Percentiles rank a stretch among this genome's conserved stretches.
phyloP scores from a whole-genome alignment of 2,113 vertebrate species.

The Mandrillus leucophaeus region DNA sequence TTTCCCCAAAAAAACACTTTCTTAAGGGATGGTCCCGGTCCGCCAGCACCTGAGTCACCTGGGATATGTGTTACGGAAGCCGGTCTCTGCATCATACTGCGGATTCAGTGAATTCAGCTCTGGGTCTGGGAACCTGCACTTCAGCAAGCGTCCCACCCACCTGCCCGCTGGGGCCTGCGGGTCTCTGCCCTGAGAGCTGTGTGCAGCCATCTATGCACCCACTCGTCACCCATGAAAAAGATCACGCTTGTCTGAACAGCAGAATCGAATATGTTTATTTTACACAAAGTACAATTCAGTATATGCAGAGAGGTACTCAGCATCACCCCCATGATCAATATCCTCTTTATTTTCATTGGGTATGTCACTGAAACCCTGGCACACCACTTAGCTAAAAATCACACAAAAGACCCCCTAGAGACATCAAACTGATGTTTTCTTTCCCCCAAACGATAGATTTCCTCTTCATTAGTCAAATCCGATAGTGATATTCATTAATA shows the following conservation, averaged over 20 bases:
- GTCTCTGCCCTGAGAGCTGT: not conserved
- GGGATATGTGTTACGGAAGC: not conserved
- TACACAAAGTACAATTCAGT: not conserved
- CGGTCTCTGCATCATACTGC: not conserved
- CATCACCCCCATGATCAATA: not conserved
- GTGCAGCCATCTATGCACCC: no score
- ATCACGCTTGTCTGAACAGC: not conserved
- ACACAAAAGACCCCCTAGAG: not conserved
- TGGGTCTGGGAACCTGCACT: not conserved
- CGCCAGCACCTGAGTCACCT: not conserved
- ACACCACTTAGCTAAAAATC: not conserved
- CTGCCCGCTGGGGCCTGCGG: accelerated
- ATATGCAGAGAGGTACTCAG: not conserved
- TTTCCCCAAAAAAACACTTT: not conserved
- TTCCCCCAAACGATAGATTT: not conserved
- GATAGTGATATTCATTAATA: not conserved
- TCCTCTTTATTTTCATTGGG: not conserved
- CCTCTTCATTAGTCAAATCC: not conserved
- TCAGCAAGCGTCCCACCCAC: not conserved
- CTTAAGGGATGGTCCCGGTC: not conserved
- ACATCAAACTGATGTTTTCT: not conserved
- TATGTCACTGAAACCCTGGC: not conserved
- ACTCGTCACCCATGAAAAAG: not conserved
- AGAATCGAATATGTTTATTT: conserved; percentile 48
- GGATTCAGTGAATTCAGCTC: not conserved